phyloP scores from a whole-genome alignment of 2,113 vertebrate genomes.

The Mastomys natalensis region DNA sequence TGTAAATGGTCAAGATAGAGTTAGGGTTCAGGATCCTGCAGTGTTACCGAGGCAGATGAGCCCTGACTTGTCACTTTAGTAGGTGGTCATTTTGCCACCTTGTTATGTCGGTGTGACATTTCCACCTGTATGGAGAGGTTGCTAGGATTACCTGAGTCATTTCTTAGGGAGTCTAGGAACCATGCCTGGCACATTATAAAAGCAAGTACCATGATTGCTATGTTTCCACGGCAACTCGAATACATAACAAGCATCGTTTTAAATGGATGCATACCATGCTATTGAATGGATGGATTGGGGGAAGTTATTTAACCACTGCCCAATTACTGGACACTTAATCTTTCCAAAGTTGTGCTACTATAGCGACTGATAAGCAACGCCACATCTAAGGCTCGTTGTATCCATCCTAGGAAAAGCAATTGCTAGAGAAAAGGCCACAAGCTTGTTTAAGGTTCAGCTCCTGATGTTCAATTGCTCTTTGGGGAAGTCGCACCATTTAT shows the following conservation, averaged over 20 bases:
- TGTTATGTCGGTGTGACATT: background rate
- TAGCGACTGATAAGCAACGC: background rate
- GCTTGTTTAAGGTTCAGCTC: conserved; percentile 24
- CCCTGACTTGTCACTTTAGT: background rate
- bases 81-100: too few species aligned
- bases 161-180: background rate
- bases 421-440: background rate
- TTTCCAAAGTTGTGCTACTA: background rate
- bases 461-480: background rate
- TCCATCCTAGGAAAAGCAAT: background rate
- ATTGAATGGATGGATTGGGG: background rate
- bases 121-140: background rate
- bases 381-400: background rate
- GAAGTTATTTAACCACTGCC: conserved; percentile 19
- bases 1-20: background rate
- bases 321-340: background rate
- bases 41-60: accelerated
- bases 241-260: background rate
- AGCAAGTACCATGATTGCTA: background rate
- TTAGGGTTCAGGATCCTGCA: background rate
- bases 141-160: background rate
- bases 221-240: conserved; percentile 44
- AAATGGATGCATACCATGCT: background rate
- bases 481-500: background rate
- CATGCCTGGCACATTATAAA: background rate